Percentiles rank a stretch among this genome's conserved stretches.
phyloP scores from a whole-genome alignment of 2,888 invertebrate species.

The Acronicta aceris region DNA sequence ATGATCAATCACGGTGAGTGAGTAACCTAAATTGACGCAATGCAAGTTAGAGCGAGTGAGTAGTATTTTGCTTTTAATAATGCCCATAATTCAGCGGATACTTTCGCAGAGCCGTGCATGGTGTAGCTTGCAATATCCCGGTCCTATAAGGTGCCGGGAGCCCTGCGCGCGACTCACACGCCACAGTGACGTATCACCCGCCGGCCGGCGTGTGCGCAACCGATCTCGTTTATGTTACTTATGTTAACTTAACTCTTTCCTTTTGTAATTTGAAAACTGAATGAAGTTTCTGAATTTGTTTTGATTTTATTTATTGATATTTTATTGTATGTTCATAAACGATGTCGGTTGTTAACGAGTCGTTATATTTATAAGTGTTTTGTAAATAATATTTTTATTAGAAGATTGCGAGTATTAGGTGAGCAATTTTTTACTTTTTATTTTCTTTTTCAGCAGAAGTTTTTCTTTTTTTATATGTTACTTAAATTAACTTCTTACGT shows the following conservation, averaged over 20 bases:
- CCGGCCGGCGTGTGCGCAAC: constrained; percentile 53
- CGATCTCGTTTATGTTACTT: constrained; percentile 37
- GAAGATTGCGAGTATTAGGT: constrained; percentile 12
- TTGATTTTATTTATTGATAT: not conserved
- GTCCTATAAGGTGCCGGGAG: constrained; percentile 42
- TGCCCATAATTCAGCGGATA: not conserved
- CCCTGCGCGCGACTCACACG: constrained; percentile 35
- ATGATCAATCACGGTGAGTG: too few relatives aligned
- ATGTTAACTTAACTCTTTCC: constrained; percentile 17
- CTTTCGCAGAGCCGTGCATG: constrained; percentile 41
- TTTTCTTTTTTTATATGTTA: not conserved
- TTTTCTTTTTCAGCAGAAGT: not conserved
- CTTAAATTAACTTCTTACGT: too few relatives aligned
- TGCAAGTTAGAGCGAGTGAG: too few relatives aligned
- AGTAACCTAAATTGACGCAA: too few relatives aligned
- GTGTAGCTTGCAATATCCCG: constrained; percentile 44
- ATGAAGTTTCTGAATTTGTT: constrained; percentile 5
- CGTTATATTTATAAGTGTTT: constrained; percentile 37
- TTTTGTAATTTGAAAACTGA: constrained; percentile 29
- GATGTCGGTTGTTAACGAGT: constrained; percentile 32
- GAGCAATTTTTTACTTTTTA: constrained; percentile 9
- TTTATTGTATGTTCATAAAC: constrained; percentile 17
- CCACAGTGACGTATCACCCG: constrained; percentile 58
- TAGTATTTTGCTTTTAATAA: too few relatives aligned
- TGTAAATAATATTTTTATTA: not conserved